Base-by-base conservation (phyloP, 2,888 invertebrate genomes). In the Cynaeus angustus region DNA sequence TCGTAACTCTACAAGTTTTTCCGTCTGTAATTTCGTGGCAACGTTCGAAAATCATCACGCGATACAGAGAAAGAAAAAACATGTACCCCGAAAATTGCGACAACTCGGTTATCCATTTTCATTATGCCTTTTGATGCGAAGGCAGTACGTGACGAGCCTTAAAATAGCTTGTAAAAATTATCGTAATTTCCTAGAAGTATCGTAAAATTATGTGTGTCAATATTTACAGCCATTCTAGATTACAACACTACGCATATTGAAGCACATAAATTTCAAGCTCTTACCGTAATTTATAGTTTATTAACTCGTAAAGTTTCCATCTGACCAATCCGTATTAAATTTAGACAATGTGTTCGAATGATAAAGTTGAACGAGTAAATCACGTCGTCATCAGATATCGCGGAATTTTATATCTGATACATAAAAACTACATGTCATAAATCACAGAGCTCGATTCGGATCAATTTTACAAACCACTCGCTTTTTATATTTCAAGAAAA, bases 171-270 rank as follows among this genome's bases (percentile, higher is more conserved):
- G 37, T 38, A 16, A 37, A 37, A 53, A 38, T 53, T 16, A 55
- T 16, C 55, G 38, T 38, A 30, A 30, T 50, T 50, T 21, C 16
- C 26, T 46, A 8, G 41, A n/a, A 50, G 4, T 10, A 9, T 52
- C 13, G n/a, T 37, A 37, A 16, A 61, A 48, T 61, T n/a, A 46
- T 13, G 33, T 46, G n/a, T 61, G 37, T 61, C 48, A 61, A 30
- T 48, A 61, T 61, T 33, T 30, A 61, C n/a, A n/a, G 61, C 37
- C 50, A n/a, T 62, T 26, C 13, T 12, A 38, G 56, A 53, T 66
- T 66, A 56, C 28, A 33, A 48, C 21, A 5, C n/a, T 33, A 10
- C 46, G 55, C 14, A 55, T 43, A 65, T 53, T 45, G 55, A 55
- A 65, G 45, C 12, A 12, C 56, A 48, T 66, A 46, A 66, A 66